These are phyloP conservation scores for Leptinotarsa undecemlineata DNA, from an alignment of 1,140 invertebrate genomes.

Conservation along the genomic window DNA sequence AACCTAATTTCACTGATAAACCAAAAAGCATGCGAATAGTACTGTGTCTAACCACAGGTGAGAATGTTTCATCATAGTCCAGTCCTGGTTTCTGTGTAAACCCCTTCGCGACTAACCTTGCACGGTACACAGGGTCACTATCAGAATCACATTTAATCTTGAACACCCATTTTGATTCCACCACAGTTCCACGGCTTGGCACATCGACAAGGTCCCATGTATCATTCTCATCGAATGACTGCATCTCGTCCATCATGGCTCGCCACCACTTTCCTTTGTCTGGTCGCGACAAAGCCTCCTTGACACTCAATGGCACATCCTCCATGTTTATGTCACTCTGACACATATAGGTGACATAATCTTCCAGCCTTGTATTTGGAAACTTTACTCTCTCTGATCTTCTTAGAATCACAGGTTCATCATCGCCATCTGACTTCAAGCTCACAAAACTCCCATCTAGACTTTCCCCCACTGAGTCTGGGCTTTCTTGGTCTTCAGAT, in stretches of 20 bases:
- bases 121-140: constrained; percentile 53
- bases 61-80: constrained; percentile 52
- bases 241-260: constrained; percentile 45
- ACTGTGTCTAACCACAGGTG: constrained; percentile 50
- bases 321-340: background rate
- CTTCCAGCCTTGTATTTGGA: constrained; percentile 18
- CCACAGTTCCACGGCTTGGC: constrained; percentile 41
- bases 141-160: constrained; percentile 54
- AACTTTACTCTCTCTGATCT: constrained; percentile 17
- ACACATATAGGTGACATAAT: constrained; percentile 22
- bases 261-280: constrained; percentile 39
- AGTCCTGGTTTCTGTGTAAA: constrained; percentile 50
- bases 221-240: constrained; percentile 47
- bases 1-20: constrained; percentile 45
- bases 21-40: constrained; percentile 53
- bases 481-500: background rate
- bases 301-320: constrained; percentile 18
- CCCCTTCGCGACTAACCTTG: constrained; percentile 55
- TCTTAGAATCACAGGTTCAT: constrained; percentile 2
- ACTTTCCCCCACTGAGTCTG: constrained; percentile 24
- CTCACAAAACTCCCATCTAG: background rate
- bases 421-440: background rate
- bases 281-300: constrained; percentile 29
- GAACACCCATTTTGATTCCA: constrained; percentile 44
- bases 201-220: constrained; percentile 50